These are phyloP conservation scores for Sericinus montela DNA, from an alignment of 2,888 invertebrate genomes.

Conservation along the genomic window DNA sequence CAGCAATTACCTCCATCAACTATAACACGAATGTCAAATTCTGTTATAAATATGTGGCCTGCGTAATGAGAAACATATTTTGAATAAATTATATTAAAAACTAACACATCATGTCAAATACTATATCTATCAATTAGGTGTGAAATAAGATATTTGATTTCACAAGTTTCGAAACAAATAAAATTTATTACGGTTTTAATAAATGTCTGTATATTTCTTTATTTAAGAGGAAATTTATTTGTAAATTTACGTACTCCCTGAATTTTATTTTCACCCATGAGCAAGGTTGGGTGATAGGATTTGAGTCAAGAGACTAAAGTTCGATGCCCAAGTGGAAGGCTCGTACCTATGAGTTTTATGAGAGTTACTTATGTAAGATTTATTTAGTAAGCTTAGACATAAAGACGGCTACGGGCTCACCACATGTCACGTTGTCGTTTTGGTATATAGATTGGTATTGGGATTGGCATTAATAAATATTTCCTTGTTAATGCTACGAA, in stretches of 20 bases:
- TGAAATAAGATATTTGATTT: constrained; percentile 13
- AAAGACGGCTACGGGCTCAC: no score
- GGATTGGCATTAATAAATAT: no score
- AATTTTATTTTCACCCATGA: neutral
- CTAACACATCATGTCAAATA: neutral
- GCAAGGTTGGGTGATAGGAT: constrained; percentile 1
- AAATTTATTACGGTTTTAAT: constrained; percentile 1
- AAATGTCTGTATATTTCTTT: neutral
- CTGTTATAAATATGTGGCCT: neutral
- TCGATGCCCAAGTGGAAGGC: constrained; percentile 3
- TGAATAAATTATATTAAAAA: neutral
- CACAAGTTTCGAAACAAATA: neutral
- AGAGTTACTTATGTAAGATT: no score
- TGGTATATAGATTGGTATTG: no score
- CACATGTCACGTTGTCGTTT: no score
- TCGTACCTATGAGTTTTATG: no score
- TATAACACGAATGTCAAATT: no score
- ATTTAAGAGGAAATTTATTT: constrained; percentile 1
- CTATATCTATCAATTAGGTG: constrained; percentile 1
- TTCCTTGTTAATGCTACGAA: no score
- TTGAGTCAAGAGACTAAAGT: no score
- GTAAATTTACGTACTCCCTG: neutral
- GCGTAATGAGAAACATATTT: neutral
- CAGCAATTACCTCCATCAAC: no score
- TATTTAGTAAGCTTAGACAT: no score